Conservation (phyloP, 2,888 invertebrate species). For the Cephus sareptanus region DNA sequence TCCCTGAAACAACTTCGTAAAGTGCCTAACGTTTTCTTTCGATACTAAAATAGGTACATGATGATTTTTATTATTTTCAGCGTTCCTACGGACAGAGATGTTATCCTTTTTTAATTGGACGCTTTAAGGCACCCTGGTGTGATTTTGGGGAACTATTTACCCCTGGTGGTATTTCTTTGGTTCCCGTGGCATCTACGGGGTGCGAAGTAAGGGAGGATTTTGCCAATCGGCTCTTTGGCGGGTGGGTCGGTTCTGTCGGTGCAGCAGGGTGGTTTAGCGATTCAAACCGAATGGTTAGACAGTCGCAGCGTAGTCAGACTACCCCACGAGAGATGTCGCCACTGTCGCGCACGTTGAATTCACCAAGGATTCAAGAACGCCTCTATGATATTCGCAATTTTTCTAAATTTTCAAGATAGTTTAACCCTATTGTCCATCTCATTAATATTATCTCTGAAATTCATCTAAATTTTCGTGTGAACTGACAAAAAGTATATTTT, state of each 20-base stretch:
- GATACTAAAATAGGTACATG: not conserved
- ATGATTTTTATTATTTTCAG: not conserved
- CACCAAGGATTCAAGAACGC: not conserved
- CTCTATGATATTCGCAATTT: not conserved
- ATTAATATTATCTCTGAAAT: not conserved
- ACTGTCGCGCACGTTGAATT: slow-evolving; percentile 29
- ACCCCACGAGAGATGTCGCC: slow-evolving; percentile 63
- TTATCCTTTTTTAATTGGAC: not conserved
- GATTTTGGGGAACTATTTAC: slow-evolving; percentile 58
- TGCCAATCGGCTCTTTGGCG: slow-evolving; percentile 48
- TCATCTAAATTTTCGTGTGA: not conserved
- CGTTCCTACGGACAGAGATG: not conserved
- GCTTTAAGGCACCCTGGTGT: slow-evolving; percentile 47
- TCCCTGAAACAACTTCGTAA: not conserved
- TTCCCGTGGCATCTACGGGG: slow-evolving; percentile 38
- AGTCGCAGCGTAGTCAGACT: slow-evolving; percentile 29
- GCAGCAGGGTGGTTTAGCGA: slow-evolving; percentile 52
- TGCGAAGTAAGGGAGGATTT: slow-evolving; percentile 54
- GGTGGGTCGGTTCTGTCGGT: slow-evolving; percentile 60
- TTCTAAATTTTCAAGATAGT: not conserved
- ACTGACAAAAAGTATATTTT: not conserved
- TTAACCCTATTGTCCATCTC: not conserved
- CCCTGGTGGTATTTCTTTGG: slow-evolving; percentile 57
- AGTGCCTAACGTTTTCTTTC: not conserved
- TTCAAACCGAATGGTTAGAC: slow-evolving; percentile 8